phyloP scores from a whole-genome alignment of 2,888 invertebrate genomes.

The Rugalucina vietnamica region DNA sequence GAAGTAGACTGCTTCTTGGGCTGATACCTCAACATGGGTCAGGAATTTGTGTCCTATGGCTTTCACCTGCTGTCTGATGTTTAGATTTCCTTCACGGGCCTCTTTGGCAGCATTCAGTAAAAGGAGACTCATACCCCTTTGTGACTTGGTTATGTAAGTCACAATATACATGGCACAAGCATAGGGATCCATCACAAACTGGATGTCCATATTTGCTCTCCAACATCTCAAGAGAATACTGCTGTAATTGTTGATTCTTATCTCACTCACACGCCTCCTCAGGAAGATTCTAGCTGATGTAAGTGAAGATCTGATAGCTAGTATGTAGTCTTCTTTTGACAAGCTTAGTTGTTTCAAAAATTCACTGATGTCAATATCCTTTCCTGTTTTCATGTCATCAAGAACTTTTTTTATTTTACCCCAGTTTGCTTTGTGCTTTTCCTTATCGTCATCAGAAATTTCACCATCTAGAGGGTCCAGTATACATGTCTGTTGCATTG shows the following conservation, averaged over 20 bases:
- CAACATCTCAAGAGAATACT: conserved; percentile 14
- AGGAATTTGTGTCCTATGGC: conserved; percentile 21
- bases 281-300: conserved; percentile 26
- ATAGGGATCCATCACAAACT: conserved; percentile 41
- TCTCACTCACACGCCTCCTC: conserved; percentile 29
- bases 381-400: conserved; percentile 9
- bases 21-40: conserved; percentile 55
- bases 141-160: conserved; percentile 51
- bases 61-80: conserved; percentile 47
- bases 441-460: conserved; percentile 5
- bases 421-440: conserved; percentile 34
- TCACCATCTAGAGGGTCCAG: conserved; percentile 40
- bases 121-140: conserved; percentile 59
- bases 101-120: conserved; percentile 48
- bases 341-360: background rate
- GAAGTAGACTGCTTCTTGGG: conserved; percentile 64
- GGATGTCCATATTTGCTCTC: conserved; percentile 33
- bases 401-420: background rate
- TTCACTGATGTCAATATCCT: conserved; percentile 11
- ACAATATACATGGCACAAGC: conserved; percentile 55
- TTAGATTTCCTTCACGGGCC: conserved; percentile 37
- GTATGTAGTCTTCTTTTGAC: background rate
- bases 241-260: conserved; percentile 46
- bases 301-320: background rate
- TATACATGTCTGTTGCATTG: conserved; percentile 38